Percentiles rank a stretch among this genome's conserved stretches.
These are phyloP conservation scores for Felis catus DNA, from an alignment of 2,113 vertebrate species.

Conservation along the genomic window DNA sequence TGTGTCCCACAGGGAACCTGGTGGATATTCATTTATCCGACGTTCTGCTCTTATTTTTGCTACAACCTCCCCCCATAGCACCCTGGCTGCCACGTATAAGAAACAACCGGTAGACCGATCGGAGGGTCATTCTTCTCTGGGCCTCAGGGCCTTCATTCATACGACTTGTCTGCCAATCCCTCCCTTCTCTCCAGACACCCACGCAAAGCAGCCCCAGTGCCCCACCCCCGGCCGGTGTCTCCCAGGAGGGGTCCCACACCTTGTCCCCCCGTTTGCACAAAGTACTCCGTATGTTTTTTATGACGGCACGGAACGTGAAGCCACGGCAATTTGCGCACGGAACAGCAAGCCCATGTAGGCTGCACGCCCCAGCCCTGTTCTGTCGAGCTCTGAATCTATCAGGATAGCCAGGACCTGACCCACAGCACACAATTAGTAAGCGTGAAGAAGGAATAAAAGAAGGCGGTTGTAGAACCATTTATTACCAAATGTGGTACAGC, in stretches of 20 bases:
- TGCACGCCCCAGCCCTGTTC: accelerated
- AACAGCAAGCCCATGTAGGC: accelerated
- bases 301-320: accelerated
- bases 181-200: accelerated
- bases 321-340: accelerated
- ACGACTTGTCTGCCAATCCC: accelerated
- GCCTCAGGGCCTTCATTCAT: neutral
- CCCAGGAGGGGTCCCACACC: neutral
- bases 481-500: too few species aligned
- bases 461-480: accelerated
- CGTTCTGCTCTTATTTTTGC: neutral
- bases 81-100: neutral
- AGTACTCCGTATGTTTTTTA: accelerated
- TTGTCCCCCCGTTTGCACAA: neutral
- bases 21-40: neutral
- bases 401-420: neutral
- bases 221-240: accelerated
- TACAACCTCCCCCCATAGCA: neutral
- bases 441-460: neutral
- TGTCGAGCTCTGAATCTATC: neutral
- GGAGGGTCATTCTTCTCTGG: neutral
- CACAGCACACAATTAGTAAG: neutral
- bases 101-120: accelerated
- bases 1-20: accelerated
- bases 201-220: neutral